phyloP scores from a whole-genome alignment of 2,797 vertebrate species.

The Neosilurus hyrtlii region DNA sequence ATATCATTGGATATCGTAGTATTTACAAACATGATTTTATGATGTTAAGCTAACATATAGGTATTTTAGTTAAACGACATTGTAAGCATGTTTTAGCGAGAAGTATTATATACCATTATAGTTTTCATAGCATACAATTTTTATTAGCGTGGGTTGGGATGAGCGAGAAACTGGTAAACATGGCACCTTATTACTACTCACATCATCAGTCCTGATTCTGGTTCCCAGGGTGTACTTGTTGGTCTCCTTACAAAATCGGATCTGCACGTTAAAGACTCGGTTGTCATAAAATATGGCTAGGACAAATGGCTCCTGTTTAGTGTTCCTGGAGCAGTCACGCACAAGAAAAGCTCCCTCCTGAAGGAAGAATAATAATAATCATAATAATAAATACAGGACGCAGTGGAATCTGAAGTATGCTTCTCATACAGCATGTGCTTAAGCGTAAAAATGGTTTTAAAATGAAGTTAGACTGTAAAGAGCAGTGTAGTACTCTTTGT shows the following conservation, averaged over 20 bases:
- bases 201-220: constrained; percentile 76
- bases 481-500: background rate
- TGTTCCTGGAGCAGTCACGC: constrained; percentile 79
- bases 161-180: background rate
- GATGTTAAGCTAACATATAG: background rate
- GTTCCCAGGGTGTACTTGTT: constrained; percentile 81
- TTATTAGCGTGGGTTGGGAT: background rate
- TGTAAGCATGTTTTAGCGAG: background rate
- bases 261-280: constrained; percentile 89
- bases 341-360: constrained; percentile 89
- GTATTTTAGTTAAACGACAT: background rate
- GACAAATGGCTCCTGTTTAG: constrained; percentile 79
- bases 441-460: background rate
- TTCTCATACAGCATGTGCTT: background rate
- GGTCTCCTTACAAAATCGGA: constrained; percentile 77
- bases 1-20: background rate
- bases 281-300: constrained; percentile 79
- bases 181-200: constrained; percentile 63
- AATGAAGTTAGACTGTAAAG: background rate
- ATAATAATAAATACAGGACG: too few species aligned
- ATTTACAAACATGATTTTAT: background rate
- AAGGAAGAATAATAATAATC: too few species aligned
- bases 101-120: background rate
- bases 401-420: too few species aligned
- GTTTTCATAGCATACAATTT: background rate